Evolutionary conservation across 2,888 invertebrate genomes (phyloP).

Genomic region (Schizotus pectinicornis): DNA sequence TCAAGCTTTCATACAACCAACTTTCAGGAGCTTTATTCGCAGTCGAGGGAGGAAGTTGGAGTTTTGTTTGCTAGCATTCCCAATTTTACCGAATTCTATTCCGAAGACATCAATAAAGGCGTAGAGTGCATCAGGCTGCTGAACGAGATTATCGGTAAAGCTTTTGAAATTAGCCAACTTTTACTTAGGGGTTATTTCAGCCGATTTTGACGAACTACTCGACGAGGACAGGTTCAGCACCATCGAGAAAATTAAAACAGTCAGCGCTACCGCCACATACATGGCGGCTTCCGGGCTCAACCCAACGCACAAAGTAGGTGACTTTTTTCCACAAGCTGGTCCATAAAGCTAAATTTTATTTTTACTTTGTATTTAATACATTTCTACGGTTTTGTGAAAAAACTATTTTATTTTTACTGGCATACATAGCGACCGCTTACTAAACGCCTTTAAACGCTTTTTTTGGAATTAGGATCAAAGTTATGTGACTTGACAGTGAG

Average conservation of each 20-base stretch:
- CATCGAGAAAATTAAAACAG: conserved; percentile 95
- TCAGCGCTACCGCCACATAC: conserved; percentile 84
- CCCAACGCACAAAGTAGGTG: conserved; percentile 69
- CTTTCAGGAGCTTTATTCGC: conserved; percentile 78
- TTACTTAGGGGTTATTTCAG: conserved; percentile 57
- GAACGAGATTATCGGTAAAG: conserved; percentile 95
- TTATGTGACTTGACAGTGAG: too few relatives aligned
- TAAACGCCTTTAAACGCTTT: too few relatives aligned
- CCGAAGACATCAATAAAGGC: conserved; percentile 95
- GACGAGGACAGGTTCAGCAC: conserved; percentile 84
- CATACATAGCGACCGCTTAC: too few relatives aligned
- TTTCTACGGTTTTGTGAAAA: too few relatives aligned
- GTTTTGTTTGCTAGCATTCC: conserved; percentile 98
- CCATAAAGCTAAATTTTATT: background rate
- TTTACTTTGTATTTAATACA: too few relatives aligned
- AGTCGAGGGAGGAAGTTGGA: conserved; percentile 84
- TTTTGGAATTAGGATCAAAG: too few relatives aligned
- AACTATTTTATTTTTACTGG: too few relatives aligned
- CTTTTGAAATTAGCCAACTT: background rate
- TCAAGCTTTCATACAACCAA: background rate
- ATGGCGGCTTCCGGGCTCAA: conserved; percentile 96
- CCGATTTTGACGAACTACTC: conserved; percentile 88
- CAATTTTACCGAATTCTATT: conserved; percentile 98
- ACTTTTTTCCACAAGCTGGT: background rate
- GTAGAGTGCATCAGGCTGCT: conserved; percentile 96